Evolutionary conservation across 2,113 vertebrate genomes (phyloP), one percentile per base, ranked within the genome.

Genomic region (Ictalurus furcatus): DNA sequence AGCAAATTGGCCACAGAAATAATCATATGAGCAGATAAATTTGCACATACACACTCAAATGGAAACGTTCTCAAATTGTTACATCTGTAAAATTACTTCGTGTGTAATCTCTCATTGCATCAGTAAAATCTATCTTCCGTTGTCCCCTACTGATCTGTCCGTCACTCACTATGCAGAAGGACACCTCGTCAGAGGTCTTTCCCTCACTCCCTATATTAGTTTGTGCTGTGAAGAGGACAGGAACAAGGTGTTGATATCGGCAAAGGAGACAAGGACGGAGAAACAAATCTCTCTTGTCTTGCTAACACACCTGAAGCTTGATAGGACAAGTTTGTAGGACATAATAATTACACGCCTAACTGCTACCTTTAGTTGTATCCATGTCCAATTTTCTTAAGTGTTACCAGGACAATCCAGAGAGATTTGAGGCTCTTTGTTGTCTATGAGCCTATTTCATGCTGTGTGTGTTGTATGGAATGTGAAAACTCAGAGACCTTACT

Each of bases 241-340:
- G 16, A 79, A 37, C 28, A 67, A 34, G 40, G 73, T 6, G 23
- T 69, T 88, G 91, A 90, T 88, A 92, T 93, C 88, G 34, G 92
- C 91, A 85, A 86, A 91, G 87, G 87, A 93, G 92, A 88, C 83
- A 13, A 89, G 85, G 67, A 63, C 37, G 92, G 88, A 91, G 91
- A 90, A 93, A 89, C 80, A 67, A 82, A 85, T 74, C 76, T 85
- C 86, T 90, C 87, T 84, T 85, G 82, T 92, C 91, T 88, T 83
- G 86, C 88, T 85, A 0, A 34, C 85, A 82, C 80, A 40, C 21
- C 52, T 61, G 37, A 74, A 67, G 76, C 44, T 85, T 21, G 11
- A 84, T 25, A 34, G 23, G 85, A 73, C 67, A 85, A 58, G 69
- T 74, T 74, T 78, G 69, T 76, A 48, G 19, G 28, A 59, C 19